phyloP scores from a whole-genome alignment of 2,113 vertebrate genomes.

The Bubalus kerabau region DNA sequence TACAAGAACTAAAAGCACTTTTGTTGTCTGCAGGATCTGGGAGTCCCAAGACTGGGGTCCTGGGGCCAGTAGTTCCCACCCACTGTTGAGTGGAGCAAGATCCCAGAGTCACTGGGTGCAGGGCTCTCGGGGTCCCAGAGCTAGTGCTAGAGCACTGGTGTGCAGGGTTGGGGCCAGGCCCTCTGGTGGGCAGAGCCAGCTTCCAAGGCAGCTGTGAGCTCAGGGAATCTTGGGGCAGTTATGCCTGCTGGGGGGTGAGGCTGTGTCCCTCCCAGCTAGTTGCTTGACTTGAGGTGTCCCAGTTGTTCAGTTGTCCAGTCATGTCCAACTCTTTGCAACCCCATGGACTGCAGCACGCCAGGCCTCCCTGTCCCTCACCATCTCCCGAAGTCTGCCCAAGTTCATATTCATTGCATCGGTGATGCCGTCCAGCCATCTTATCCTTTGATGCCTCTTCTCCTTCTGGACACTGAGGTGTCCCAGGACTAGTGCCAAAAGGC shows the following conservation, averaged over 20 bases:
- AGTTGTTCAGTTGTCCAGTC: not conserved
- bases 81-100: not conserved
- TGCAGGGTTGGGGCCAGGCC: not conserved
- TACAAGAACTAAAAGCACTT: not conserved
- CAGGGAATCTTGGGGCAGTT: not conserved
- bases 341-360: not conserved
- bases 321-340: not conserved
- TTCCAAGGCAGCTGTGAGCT: not conserved
- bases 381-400: not conserved
- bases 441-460: not conserved
- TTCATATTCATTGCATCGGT: not conserved
- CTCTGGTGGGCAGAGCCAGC: not conserved
- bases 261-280: not conserved
- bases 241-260: not conserved
- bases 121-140: not conserved
- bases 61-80: not conserved
- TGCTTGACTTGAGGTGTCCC: not conserved
- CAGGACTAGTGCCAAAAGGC: not conserved
- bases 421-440: not conserved
- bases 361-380: not conserved
- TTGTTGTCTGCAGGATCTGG: not conserved
- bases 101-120: not conserved
- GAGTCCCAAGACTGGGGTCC: not conserved
- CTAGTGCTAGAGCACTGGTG: not conserved
- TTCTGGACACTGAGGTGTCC: not conserved